Percentiles rank a stretch among this genome's conserved stretches.
Evolutionary conservation across 1,140 invertebrate genomes (phyloP).

Genomic region (Anagrus nilaparvatae): DNA sequence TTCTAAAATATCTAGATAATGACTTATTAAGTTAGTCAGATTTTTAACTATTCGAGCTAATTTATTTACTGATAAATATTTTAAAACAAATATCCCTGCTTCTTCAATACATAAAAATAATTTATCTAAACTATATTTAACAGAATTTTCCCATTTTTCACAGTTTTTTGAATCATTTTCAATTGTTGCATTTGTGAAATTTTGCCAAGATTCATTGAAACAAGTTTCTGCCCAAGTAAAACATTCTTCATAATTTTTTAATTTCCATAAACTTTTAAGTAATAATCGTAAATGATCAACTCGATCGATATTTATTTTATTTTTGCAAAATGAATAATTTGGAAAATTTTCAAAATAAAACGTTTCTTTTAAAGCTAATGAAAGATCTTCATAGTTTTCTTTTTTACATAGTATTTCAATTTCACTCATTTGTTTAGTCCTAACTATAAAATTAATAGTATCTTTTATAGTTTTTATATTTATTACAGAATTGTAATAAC

Average conservation of each 20-base stretch:
- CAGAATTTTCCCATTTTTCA: neutral
- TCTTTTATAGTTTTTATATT: constrained; percentile 35
- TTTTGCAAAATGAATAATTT: constrained; percentile 24
- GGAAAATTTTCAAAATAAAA: constrained; percentile 43
- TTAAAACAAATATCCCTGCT: constrained; percentile 40
- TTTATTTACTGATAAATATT: constrained; percentile 43
- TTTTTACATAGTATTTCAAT: constrained; percentile 50
- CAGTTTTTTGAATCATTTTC: neutral
- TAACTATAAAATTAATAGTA: constrained; percentile 40
- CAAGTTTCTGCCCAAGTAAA: constrained; percentile 66
- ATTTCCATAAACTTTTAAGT: constrained; percentile 59
- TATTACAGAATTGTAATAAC: constrained; percentile 41
- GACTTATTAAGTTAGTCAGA: constrained; percentile 61
- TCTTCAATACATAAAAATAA: neutral
- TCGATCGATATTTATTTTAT: constrained; percentile 39
- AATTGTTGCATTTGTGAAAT: constrained; percentile 41
- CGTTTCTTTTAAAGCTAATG: constrained; percentile 53
- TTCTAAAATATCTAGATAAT: constrained; percentile 59
- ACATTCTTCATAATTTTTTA: constrained; percentile 49
- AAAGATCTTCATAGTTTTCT: constrained; percentile 53
- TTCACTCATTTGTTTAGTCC: constrained; percentile 44
- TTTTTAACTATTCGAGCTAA: constrained; percentile 60
- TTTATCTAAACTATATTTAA: neutral
- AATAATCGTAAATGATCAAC: constrained; percentile 51
- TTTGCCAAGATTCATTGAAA: constrained; percentile 51